Conservation (phyloP, 2,888 invertebrate species). For the Calliopum simillimum region DNA sequence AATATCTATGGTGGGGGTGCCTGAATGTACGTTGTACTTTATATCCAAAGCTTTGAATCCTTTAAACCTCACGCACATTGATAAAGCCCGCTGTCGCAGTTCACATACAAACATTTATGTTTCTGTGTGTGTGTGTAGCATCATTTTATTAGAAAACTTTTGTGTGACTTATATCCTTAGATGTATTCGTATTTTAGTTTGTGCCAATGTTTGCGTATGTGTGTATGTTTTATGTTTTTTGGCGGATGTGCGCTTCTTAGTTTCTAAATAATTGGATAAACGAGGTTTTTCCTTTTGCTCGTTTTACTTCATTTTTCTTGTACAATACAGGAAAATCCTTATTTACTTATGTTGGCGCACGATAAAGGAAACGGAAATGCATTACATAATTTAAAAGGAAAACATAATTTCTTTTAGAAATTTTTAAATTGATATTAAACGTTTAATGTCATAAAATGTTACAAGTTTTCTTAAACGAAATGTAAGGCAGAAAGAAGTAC, state of each 20-base stretch:
- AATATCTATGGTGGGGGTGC: not conserved
- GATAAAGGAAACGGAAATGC: conserved; percentile 27
- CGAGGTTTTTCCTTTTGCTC: not conserved
- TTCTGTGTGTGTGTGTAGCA: not conserved
- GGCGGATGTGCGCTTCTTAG: conserved; percentile 29
- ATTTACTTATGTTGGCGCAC: not conserved
- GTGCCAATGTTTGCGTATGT: not conserved
- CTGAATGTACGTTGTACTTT: too few relatives aligned
- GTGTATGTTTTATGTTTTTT: conserved; percentile 24
- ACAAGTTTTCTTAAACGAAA: too few relatives aligned
- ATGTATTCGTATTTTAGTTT: not conserved
- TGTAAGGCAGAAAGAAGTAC: too few relatives aligned
- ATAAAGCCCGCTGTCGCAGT: not conserved
- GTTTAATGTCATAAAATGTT: too few relatives aligned
- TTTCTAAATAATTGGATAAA: conserved; percentile 39
- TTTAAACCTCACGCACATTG: conserved; percentile 20
- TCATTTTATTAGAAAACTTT: conserved; percentile 39
- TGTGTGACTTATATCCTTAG: conserved; percentile 7
- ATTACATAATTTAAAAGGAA: not conserved
- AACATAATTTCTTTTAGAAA: too few relatives aligned
- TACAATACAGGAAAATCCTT: too few relatives aligned
- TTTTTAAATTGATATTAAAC: too few relatives aligned
- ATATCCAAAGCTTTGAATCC: conserved; percentile 4
- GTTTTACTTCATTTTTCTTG: too few relatives aligned
- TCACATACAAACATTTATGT: too few relatives aligned